Conservation (phyloP, 2,113 vertebrate genomes). For the Otus sunia region DNA sequence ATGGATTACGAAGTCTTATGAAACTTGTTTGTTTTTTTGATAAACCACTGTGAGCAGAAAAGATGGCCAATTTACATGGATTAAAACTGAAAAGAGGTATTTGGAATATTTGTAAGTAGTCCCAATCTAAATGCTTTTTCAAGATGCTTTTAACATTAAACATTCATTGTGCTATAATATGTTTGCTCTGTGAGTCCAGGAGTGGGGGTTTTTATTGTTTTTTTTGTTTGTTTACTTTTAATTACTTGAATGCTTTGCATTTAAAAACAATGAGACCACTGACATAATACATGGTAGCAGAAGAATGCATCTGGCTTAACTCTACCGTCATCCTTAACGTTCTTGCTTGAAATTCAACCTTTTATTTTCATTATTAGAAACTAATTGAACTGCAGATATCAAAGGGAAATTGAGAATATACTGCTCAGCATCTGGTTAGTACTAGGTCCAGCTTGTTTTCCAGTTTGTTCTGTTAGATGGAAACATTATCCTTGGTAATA, state of each 20-base stretch:
- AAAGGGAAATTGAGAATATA: neutral
- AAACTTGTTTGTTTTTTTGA: neutral
- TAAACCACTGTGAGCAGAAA: neutral
- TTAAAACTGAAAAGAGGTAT: neutral
- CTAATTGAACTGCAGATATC: neutral
- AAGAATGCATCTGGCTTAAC: neutral
- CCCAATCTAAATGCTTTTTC: neutral
- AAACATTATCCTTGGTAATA: neutral
- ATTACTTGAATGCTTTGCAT: neutral
- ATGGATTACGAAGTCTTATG: neutral
- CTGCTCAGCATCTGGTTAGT: neutral
- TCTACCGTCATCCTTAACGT: neutral
- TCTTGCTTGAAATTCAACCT: neutral
- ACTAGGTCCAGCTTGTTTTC: neutral
- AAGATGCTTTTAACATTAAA: slow-evolving; percentile 8
- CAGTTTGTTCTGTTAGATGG: neutral
- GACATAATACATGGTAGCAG: neutral
- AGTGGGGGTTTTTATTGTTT: too few relatives aligned
- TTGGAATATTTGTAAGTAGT: neutral
- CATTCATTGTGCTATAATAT: neutral
- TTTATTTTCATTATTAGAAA: neutral
- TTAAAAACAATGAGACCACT: neutral
- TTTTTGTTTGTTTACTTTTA: neutral
- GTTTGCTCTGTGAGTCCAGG: neutral
- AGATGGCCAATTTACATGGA: neutral